Evolutionary conservation across 2,113 vertebrate genomes (phyloP).

Genomic region (Podarcis muralis): DNA sequence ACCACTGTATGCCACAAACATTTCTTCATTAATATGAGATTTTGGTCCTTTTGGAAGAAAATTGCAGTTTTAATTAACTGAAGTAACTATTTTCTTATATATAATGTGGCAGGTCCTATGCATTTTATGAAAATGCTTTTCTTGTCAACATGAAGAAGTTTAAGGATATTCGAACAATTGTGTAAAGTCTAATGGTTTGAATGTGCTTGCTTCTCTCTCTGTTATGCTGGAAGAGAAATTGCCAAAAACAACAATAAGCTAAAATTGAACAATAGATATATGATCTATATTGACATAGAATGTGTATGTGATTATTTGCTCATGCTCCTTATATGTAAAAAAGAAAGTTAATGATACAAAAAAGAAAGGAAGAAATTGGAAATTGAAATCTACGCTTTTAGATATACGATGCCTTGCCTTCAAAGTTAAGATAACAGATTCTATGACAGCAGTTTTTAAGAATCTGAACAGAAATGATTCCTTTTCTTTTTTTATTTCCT

Average conservation of each 20-base stretch:
- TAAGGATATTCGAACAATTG: neutral
- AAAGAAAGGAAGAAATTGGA: neutral
- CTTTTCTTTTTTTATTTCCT: neutral
- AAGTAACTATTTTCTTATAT: neutral
- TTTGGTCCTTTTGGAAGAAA: neutral
- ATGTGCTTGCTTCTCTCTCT: neutral
- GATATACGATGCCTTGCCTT: neutral
- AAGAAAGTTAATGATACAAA: neutral
- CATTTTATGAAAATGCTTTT: neutral
- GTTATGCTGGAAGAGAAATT: neutral
- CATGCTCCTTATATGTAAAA: neutral
- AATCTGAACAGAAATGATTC: neutral
- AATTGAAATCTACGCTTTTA: neutral
- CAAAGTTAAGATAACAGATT: neutral
- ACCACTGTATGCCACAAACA: neutral
- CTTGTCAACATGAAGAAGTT: neutral
- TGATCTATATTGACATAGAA: neutral
- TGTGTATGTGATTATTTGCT: neutral
- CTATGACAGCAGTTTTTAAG: neutral
- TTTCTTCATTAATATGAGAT: neutral
- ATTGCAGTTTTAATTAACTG: neutral
- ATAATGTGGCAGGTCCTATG: neutral
- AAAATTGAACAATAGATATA: neutral
- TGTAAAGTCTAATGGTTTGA: neutral
- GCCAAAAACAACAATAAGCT: neutral